These are phyloP conservation scores for Hypothenemus hampei DNA, from an alignment of 1,140 invertebrate species.

Conservation along the genomic window DNA sequence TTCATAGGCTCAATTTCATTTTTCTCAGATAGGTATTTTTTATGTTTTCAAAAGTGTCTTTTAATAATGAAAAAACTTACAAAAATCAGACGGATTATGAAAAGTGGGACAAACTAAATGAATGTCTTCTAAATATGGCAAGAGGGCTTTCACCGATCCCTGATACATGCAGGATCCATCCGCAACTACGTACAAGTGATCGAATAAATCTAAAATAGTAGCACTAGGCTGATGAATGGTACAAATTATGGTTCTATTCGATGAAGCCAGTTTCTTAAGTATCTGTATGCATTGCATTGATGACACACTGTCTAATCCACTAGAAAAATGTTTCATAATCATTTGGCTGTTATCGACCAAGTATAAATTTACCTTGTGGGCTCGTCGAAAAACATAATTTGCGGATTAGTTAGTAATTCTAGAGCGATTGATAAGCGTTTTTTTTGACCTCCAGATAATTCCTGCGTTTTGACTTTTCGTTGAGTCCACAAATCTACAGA, in stretches of 20 bases:
- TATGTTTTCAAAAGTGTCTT: no score
- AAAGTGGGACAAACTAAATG: slow-evolving; percentile 76
- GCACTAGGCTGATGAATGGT: slow-evolving; percentile 92
- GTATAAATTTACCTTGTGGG: slow-evolving; percentile 51
- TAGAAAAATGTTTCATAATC: slow-evolving; percentile 46
- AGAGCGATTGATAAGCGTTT: slow-evolving; percentile 81
- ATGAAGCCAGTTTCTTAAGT: slow-evolving; percentile 67
- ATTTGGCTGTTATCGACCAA: no score
- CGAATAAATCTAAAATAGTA: slow-evolving; percentile 82
- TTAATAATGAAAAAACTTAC: slow-evolving; percentile 53
- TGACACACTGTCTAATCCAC: slow-evolving; percentile 80
- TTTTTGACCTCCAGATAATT: slow-evolving; percentile 85
- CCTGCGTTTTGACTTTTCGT: slow-evolving; percentile 67
- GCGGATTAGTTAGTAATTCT: slow-evolving; percentile 79
- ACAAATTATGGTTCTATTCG: slow-evolving; percentile 67
- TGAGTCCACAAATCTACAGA: slow-evolving; percentile 61
- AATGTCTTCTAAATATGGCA: slow-evolving; percentile 70
- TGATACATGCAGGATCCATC: slow-evolving; percentile 80
- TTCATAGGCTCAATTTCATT: no score
- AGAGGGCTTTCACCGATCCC: slow-evolving; percentile 64
- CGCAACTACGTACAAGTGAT: slow-evolving; percentile 78
- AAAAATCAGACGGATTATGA: slow-evolving; percentile 87
- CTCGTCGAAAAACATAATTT: slow-evolving; percentile 65
- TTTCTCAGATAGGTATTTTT: no score
- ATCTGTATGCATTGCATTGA: slow-evolving; percentile 76